Base-by-base conservation (phyloP, 2,888 invertebrate species). In the Hofmannophila pseudospretella region DNA sequence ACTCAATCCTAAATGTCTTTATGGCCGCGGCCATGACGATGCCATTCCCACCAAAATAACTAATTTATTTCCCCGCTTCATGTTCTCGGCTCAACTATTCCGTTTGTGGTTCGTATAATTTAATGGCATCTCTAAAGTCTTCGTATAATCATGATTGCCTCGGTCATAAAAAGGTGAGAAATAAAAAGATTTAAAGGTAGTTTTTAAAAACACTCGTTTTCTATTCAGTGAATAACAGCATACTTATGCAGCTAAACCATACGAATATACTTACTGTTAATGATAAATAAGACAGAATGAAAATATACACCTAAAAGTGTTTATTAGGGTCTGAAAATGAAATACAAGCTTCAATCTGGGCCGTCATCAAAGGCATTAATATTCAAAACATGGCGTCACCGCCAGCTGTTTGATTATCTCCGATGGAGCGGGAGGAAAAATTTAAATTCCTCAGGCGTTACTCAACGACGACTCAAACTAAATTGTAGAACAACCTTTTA, bases 391-490 rank as follows among this genome's bases (percentile, higher is more conserved):
- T 64, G 64, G 42, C 57, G 50, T 49, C 50, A 49, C 54, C 59
- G 61, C 58, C 69, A 65, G 71, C 71, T 72, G 65, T 67, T 71
- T 74, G 71, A 75, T 75, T 74, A 71, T 73, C 67, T 67, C 64
- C 67, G 58, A 63, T 62, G 57, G 54, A 62, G 60, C 60, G 60
- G 44, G 49, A 51, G 57, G 57, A 58, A 64, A 59, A 69, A 59
- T 70, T 74, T 70, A 70, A 66, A 74, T 72, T 74, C 68, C 57
- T 61, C 54, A 54, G 64, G 58, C 62, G 62, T 54, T 54, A 47
- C 55, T 54, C 40, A 51, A 46, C 53, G 49, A 49, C 46, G 38
- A 51, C 51, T 55, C 49, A 50, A 61, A 57, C 55, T 54, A 64
- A 66, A 68, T 64, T 62, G 51, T 52, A 51, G 50, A 45, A 54